Conservation (phyloP, 2,888 invertebrate genomes). For the Bruchidius siliquastri region DNA sequence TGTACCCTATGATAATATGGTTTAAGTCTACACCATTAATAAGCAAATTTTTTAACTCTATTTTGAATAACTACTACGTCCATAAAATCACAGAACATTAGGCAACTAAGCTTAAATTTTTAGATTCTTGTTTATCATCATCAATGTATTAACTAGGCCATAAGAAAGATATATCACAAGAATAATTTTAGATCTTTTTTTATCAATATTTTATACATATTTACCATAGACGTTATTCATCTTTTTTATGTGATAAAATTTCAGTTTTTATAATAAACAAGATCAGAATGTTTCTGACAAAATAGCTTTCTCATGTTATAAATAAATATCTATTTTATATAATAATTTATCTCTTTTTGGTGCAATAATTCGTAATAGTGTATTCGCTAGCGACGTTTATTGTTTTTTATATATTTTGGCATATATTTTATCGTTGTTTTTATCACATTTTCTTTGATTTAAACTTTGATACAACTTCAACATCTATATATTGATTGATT, state of each 20-base stretch:
- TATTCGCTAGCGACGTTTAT: not conserved
- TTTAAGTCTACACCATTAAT: not conserved
- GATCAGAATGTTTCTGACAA: not conserved
- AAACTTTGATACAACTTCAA: not conserved
- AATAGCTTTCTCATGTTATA: not conserved
- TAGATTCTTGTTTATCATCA: too few relatives aligned
- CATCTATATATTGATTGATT: not conserved
- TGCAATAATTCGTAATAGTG: not conserved
- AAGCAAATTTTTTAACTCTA: not conserved
- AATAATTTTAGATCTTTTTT: not conserved
- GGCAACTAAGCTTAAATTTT: not conserved
- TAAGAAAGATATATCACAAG: not conserved
- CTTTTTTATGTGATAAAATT: too few relatives aligned
- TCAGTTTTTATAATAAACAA: not conserved
- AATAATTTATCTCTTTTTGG: not conserved
- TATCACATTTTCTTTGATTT: not conserved
- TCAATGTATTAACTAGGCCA: not conserved
- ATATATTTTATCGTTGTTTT: slow-evolving; percentile 1
- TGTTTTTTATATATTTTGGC: not conserved
- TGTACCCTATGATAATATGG: too few relatives aligned
- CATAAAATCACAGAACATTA: not conserved
- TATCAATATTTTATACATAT: not conserved
- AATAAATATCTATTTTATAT: not conserved
- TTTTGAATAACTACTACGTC: not conserved
- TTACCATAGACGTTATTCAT: not conserved